phyloP scores from a whole-genome alignment of 2,888 invertebrate genomes.

The Pseudococcus longispinus region DNA sequence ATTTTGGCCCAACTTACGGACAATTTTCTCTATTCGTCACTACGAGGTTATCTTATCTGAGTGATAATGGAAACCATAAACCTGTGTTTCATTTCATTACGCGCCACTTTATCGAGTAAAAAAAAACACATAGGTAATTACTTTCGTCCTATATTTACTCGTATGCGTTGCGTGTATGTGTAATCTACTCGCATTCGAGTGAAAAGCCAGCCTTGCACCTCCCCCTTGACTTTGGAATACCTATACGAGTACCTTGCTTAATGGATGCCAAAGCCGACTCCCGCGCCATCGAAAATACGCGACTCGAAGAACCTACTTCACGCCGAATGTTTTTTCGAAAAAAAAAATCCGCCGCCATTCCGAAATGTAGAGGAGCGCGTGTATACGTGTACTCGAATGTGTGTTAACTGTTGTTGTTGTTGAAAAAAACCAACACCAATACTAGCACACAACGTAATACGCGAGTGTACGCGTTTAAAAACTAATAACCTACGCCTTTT shows the following conservation, averaged over 20 bases:
- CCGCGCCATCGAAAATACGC: background rate
- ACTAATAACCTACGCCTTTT: constrained; percentile 37
- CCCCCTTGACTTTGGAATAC: background rate
- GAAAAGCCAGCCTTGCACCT: background rate
- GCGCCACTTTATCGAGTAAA: background rate
- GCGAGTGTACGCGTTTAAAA: background rate
- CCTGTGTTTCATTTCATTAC: background rate
- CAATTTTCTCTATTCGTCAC: background rate
- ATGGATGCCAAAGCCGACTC: background rate
- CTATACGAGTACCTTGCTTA: background rate
- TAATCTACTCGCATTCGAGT: background rate
- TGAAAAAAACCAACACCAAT: background rate
- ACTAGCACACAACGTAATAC: background rate
- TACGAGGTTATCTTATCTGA: background rate
- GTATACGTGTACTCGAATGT: background rate
- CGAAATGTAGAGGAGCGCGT: background rate
- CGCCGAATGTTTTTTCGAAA: background rate
- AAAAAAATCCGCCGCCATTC: background rate
- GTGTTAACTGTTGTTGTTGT: background rate
- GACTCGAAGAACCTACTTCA: background rate
- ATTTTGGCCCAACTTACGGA: background rate
- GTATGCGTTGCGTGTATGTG: background rate
- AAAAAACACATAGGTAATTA: background rate
- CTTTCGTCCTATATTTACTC: background rate
- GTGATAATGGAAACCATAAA: background rate